phyloP scores from a whole-genome alignment of 2,113 vertebrate species.

The Oncorhynchus tshawytscha region DNA sequence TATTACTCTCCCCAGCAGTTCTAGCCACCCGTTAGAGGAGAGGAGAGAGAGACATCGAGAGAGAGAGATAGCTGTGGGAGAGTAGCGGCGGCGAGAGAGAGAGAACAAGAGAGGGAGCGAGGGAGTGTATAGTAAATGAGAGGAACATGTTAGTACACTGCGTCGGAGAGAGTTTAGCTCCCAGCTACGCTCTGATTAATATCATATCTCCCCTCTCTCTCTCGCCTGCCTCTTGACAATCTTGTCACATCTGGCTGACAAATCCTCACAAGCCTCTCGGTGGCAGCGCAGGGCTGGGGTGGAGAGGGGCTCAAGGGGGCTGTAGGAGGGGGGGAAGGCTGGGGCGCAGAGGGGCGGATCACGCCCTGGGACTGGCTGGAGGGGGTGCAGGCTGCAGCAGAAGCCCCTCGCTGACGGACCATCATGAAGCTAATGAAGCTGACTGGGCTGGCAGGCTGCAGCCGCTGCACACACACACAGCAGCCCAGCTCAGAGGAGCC shows the following conservation, averaged over 20 bases:
- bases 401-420: constrained; percentile 74
- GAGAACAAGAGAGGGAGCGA: constrained; percentile 38
- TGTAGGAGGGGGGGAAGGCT: constrained; percentile 18
- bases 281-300: constrained; percentile 67
- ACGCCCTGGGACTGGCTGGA: constrained; percentile 75
- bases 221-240: constrained; percentile 78
- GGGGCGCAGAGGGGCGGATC: constrained; percentile 45
- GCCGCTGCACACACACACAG: constrained; percentile 51
- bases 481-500: constrained; percentile 10
- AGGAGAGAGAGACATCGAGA: constrained; percentile 70
- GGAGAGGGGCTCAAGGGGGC: constrained; percentile 6
- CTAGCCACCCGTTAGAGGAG: constrained; percentile 36
- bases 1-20: constrained; percentile 36
- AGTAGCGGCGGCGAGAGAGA: constrained; percentile 25
- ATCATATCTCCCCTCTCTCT: constrained; percentile 84
- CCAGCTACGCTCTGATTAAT: constrained; percentile 88
- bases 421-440: constrained; percentile 85
- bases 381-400: constrained; percentile 72
- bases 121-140: constrained; percentile 80
- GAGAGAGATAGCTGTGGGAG: constrained; percentile 39
- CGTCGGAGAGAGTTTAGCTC: constrained; percentile 87
- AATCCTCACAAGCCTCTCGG: constrained; percentile 83
- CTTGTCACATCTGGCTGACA: constrained; percentile 93
- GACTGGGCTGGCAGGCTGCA: constrained; percentile 71
- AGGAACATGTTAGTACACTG: constrained; percentile 88